Evolutionary conservation across 2,113 vertebrate species (phyloP).

Genomic region (Ranitomeya imitator): DNA sequence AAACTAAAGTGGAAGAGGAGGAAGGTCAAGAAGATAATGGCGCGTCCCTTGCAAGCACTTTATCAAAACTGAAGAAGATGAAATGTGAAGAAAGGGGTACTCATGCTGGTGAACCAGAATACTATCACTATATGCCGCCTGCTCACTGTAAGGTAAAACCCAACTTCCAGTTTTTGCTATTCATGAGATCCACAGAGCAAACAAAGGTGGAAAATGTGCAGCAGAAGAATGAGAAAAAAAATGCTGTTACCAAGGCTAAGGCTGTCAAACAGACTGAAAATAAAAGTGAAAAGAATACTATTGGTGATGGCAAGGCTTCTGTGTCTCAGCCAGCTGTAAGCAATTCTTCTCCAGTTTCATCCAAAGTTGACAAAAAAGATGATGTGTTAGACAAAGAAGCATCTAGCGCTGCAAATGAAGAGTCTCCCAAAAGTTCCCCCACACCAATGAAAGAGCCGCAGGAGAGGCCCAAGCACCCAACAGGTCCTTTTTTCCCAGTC

Average conservation of each 20-base stretch:
- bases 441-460: constrained; percentile 66
- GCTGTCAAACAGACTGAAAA: constrained; percentile 68
- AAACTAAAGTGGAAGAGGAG: constrained; percentile 69
- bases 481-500: constrained; percentile 91
- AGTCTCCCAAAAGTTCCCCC: constrained; percentile 62
- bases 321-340: constrained; percentile 65
- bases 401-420: constrained; percentile 53
- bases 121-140: constrained; percentile 96
- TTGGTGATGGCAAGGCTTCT: constrained; percentile 34
- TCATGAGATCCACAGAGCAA: constrained; percentile 95
- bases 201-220: constrained; percentile 70
- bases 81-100: constrained; percentile 86
- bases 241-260: constrained; percentile 67
- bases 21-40: constrained; percentile 77
- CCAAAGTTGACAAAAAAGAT: constrained; percentile 62
- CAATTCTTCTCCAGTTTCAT: constrained; percentile 55
- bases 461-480: constrained; percentile 83
- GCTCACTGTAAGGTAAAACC: constrained; percentile 97
- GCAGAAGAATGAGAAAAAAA: constrained; percentile 70
- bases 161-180: constrained; percentile 94
- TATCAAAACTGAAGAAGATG: constrained; percentile 96
- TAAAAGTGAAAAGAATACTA: constrained; percentile 64
- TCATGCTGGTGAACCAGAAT: constrained; percentile 84
- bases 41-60: constrained; percentile 80
- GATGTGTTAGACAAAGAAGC: constrained; percentile 44